Evolutionary conservation across 2,797 vertebrate species (phyloP).

Genomic region (Notamacropus eugenii): DNA sequence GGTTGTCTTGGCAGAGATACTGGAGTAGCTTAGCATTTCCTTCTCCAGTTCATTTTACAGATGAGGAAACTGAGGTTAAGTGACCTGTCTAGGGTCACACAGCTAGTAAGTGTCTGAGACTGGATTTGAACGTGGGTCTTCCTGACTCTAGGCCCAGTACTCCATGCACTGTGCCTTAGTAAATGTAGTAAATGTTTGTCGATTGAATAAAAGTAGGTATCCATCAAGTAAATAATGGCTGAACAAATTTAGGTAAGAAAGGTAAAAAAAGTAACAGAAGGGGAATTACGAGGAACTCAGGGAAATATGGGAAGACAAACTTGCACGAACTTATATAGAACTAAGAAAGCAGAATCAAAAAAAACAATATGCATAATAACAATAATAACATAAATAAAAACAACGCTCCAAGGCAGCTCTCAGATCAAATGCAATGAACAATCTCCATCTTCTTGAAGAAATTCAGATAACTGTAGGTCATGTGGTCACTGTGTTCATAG

Average conservation of each 20-base stretch:
- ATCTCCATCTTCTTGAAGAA: not conserved
- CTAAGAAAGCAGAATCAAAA: not conserved
- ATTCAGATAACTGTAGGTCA: not conserved
- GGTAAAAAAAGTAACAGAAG: not conserved
- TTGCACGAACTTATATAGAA: not conserved
- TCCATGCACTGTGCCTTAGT: not conserved
- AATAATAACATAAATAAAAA: not conserved
- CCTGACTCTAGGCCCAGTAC: not conserved
- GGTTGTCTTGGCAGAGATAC: not conserved
- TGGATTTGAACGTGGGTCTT: not conserved
- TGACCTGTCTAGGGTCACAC: not conserved
- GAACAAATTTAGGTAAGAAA: not conserved
- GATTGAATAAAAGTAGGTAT: not conserved
- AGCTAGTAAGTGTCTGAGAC: not conserved
- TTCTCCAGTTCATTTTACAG: not conserved
- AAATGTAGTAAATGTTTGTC: not conserved
- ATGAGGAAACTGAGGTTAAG: not conserved
- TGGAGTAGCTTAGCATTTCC: not conserved
- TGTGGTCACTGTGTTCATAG: not conserved
- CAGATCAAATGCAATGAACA: not conserved
- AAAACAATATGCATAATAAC: not conserved
- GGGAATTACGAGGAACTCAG: not conserved
- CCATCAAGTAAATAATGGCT: not conserved
- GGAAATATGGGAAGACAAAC: not conserved
- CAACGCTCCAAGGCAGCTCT: not conserved